Percentiles rank a stretch among this genome's conserved stretches.
phyloP scores from a whole-genome alignment of 2,888 invertebrate species.

The Trichopoda pennipes region DNA sequence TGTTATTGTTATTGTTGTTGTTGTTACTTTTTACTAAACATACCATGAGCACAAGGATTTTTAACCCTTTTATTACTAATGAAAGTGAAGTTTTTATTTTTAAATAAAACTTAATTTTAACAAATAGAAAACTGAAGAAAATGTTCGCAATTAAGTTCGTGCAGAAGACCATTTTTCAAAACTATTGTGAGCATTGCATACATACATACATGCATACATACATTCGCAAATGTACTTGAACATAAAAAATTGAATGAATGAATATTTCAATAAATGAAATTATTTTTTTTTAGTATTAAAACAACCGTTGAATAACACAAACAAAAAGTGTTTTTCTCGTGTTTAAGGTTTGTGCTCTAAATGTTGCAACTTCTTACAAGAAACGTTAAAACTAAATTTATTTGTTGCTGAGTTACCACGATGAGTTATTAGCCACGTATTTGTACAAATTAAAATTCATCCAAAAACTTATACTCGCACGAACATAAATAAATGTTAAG shows the following conservation, averaged over 20 bases:
- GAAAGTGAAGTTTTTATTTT: constrained; percentile 19
- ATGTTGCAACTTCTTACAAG: constrained; percentile 36
- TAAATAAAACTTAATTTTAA: neutral
- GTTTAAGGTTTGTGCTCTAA: constrained; percentile 48
- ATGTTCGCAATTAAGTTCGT: constrained; percentile 58
- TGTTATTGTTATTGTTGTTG: neutral
- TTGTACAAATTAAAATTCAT: constrained; percentile 67
- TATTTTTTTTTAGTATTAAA: constrained; percentile 4
- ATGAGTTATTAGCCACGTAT: constrained; percentile 65
- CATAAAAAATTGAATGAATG: constrained; percentile 40
- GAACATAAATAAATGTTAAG: constrained; percentile 23
- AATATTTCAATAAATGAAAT: constrained; percentile 38
- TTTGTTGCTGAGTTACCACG: constrained; percentile 62
- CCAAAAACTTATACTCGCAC: constrained; percentile 21
- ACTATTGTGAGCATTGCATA: constrained; percentile 30
- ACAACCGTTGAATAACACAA: neutral
- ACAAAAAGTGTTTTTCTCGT: constrained; percentile 26
- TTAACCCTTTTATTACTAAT: constrained; percentile 18
- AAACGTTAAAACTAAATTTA: constrained; percentile 44
- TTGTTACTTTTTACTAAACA: constrained; percentile 12
- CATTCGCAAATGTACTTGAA: constrained; percentile 14
- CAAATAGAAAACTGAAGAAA: neutral
- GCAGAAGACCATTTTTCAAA: constrained; percentile 65
- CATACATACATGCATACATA: constrained; percentile 2
- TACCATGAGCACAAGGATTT: neutral